Evolutionary conservation across 2,797 vertebrate species (phyloP).

Genomic region (Sebastes kiyomatsui): DNA sequence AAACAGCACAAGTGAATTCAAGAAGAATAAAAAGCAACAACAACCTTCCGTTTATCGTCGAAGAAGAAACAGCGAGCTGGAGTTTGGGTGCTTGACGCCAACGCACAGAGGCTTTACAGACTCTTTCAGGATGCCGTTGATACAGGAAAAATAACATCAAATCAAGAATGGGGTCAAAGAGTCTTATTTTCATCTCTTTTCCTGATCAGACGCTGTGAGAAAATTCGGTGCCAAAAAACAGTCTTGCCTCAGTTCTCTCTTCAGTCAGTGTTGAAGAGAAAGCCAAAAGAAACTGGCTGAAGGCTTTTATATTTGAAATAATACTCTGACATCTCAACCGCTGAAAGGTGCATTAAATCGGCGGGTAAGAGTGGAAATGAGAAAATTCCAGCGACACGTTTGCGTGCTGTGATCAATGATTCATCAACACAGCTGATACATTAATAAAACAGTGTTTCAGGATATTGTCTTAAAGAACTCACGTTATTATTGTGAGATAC

Average conservation of each 20-base stretch:
- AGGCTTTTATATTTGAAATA: slow-evolving; percentile 28
- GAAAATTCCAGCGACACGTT: slow-evolving; percentile 4
- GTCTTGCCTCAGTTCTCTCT: slow-evolving; percentile 2
- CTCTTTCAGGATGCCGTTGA: slow-evolving; percentile 6
- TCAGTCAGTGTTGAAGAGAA: background rate
- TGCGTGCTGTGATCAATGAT: slow-evolving; percentile 15
- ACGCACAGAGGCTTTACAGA: slow-evolving; percentile 22
- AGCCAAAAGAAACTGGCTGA: slow-evolving; percentile 8
- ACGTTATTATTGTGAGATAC: slow-evolving; percentile 1
- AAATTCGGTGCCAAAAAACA: slow-evolving; percentile 5
- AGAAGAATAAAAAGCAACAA: slow-evolving; percentile 45
- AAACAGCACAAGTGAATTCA: slow-evolving; percentile 50
- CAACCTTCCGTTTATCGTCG: slow-evolving; percentile 25
- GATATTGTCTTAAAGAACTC: slow-evolving; percentile 11
- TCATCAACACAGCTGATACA: background rate
- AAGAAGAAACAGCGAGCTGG: slow-evolving; percentile 9
- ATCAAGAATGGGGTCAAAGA: slow-evolving; percentile 27
- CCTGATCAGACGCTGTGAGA: background rate
- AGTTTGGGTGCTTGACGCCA: slow-evolving; percentile 19
- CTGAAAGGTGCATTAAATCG: slow-evolving; percentile 9
- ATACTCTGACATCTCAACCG: background rate
- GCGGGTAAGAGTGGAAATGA: slow-evolving; percentile 10
- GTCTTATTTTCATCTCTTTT: slow-evolving; percentile 12
- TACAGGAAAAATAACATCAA: slow-evolving; percentile 18
- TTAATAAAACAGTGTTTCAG: slow-evolving; percentile 26